Evolutionary conservation across 2,888 invertebrate genomes (phyloP), one percentile per base, ranked within the genome.

Genomic region (Reticulitermes lucifugus): DNA sequence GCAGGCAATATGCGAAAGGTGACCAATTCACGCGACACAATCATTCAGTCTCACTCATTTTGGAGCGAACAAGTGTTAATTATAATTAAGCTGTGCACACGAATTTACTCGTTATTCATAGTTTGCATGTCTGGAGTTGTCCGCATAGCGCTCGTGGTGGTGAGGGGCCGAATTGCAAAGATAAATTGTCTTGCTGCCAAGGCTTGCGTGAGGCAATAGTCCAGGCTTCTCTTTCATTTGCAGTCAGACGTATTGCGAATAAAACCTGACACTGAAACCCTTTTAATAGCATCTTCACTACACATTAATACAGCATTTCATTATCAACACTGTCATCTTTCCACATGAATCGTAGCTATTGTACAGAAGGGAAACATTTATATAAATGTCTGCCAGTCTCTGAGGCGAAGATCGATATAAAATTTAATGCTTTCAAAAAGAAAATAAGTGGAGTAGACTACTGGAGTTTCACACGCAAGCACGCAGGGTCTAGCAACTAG

Each of bases 401-500:
- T 60, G 41, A 79, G 29, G 35, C n/a, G 21, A 70, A 65, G 70
- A 81, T 81, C 81, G 55, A 81, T 81, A 81, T 65, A 65, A 60
- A 35, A 65, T 41, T 35, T n/a, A 46, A n/a, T 41, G 43, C 70
- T 81, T 70, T 46, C 25, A 81, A 59, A 65, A 79, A 65, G 81
- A 81, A 81, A 35, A 81, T 70, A 81, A 43, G 70, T 81, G 70
- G 70, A 70, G 43, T 65, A 43, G 29, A 60, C 35, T 12, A 59
- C 59, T 46, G 25, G 81, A 43, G 25, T 70, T 46, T 65, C 41
- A 65, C 81, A 81, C 81, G 81, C 81, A 81, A 81, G 70, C 81
- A 81, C 65, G 81, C 70, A 81, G 81, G 46, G 70, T 0, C 81
- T 81, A 70, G 81, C 41, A 80, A n/a, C 43, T 79, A 79, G 79